These are phyloP conservation scores for Platycnemis pennipes DNA, from an alignment of 2,888 invertebrate species.

Conservation along the genomic window DNA sequence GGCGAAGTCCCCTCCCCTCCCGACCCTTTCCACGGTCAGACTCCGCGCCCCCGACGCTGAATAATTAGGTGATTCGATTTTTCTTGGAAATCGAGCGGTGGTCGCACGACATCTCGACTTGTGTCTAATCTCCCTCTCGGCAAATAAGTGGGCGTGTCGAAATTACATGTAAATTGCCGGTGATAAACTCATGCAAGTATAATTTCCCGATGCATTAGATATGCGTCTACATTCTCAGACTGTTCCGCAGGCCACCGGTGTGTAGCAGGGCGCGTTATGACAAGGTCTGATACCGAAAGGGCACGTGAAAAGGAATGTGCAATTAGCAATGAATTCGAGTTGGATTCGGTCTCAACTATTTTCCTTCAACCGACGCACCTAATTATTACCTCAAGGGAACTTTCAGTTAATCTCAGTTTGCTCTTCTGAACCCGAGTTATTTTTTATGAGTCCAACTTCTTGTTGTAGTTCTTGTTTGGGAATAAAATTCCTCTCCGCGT, in stretches of 20 bases:
- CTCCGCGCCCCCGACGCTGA: background rate
- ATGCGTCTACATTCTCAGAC: background rate
- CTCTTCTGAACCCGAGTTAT: too few relatives aligned
- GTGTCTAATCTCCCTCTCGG: background rate
- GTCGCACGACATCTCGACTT: background rate
- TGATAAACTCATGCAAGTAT: constrained; percentile 31
- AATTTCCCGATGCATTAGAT: constrained; percentile 25
- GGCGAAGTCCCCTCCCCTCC: background rate
- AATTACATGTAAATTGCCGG: constrained; percentile 14
- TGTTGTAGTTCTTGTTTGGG: too few relatives aligned
- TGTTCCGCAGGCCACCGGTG: background rate
- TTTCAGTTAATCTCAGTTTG: background rate
- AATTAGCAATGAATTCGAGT: background rate
- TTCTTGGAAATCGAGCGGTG: background rate
- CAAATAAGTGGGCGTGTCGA: background rate
- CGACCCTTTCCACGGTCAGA: background rate
- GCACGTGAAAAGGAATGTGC: background rate
- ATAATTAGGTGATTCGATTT: constrained; percentile 19
- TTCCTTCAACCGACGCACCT: background rate
- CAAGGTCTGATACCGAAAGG: background rate
- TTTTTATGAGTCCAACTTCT: too few relatives aligned
- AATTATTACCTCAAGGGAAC: background rate
- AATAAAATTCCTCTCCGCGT: too few relatives aligned
- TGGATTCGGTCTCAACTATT: background rate
- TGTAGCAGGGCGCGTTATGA: background rate